Evolutionary conservation across 2,113 vertebrate genomes (phyloP).

Genomic region (Melanocharis versteri): DNA sequence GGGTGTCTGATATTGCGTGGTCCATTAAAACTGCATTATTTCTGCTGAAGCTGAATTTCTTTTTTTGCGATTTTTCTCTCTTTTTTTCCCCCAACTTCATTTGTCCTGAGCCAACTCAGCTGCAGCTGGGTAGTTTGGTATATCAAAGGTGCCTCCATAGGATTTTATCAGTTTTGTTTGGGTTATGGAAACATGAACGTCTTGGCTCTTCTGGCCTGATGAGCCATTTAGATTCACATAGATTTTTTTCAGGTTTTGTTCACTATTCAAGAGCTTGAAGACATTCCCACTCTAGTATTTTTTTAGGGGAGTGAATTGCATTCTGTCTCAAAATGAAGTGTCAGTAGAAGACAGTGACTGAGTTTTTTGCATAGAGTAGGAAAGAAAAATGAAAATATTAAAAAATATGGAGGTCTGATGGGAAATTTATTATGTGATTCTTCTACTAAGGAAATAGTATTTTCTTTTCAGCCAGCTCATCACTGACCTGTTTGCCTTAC

Average conservation of each 20-base stretch:
- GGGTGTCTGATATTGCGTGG: background rate
- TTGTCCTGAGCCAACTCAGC: background rate
- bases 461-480: constrained; percentile 79
- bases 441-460: background rate
- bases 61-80: background rate
- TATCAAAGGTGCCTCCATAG: background rate
- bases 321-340: background rate
- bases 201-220: background rate
- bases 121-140: background rate
- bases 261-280: background rate
- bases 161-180: background rate
- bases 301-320: background rate
- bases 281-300: background rate
- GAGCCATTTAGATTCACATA: fast-evolving
- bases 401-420: background rate
- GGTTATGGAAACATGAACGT: background rate
- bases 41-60: background rate
- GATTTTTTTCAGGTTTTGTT: background rate
- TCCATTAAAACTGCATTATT: background rate
- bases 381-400: background rate
- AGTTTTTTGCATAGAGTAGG: background rate
- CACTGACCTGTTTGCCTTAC: constrained; percentile 77
- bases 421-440: background rate
- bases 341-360: background rate
- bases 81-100: background rate